A percentile compares a stretch with the other conserved stretches of the same genome.
Conservation (phyloP, 2,888 invertebrate species). For the Melinopterus prodromus region DNA sequence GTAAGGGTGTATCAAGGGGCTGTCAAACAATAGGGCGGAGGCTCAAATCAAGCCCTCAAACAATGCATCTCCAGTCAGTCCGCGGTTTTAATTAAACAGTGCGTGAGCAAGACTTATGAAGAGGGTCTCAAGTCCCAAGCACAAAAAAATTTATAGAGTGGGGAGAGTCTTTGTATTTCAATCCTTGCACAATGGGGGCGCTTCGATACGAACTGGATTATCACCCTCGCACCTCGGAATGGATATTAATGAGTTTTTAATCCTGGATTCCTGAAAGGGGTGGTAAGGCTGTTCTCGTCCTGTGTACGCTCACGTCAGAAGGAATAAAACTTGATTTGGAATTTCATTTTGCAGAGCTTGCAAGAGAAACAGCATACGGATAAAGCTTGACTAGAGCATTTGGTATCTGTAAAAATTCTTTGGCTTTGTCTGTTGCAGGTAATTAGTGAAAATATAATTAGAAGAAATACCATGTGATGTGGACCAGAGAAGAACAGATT, state of each 20-base stretch:
- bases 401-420: too few species aligned
- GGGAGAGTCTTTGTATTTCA: background rate
- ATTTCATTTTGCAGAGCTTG: background rate
- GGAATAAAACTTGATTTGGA: background rate
- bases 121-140: background rate
- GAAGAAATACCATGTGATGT: too few species aligned
- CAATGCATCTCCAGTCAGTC: background rate
- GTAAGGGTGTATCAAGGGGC: constrained; percentile 4
- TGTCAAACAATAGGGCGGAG: background rate
- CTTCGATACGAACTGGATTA: background rate
- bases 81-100: background rate
- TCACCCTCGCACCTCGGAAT: constrained; percentile 8
- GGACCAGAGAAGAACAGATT: too few species aligned
- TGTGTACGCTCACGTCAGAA: background rate
- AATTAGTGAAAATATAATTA: too few species aligned
- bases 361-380: background rate
- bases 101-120: background rate
- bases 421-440: too few species aligned
- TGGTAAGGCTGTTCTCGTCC: background rate
- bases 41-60: background rate
- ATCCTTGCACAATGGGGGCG: background rate
- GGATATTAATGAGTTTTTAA: constrained; percentile 25
- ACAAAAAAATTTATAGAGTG: background rate
- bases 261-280: background rate
- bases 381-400: too few species aligned